phyloP scores from a whole-genome alignment of 2,797 vertebrate genomes.

The Emys orbicularis region DNA sequence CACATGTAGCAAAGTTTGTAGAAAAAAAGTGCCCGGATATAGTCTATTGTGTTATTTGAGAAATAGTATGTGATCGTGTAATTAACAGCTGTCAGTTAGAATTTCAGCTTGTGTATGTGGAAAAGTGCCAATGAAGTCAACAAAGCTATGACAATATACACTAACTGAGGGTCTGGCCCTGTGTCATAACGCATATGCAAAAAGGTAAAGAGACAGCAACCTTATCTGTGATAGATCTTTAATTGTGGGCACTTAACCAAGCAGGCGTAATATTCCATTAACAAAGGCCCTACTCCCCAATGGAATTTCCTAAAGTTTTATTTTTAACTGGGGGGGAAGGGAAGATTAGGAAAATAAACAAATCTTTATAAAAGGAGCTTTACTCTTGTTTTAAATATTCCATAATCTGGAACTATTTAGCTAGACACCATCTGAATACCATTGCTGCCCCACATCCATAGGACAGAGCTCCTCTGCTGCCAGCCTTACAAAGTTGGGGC shows the following conservation, averaged over 20 bases:
- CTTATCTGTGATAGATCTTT: not conserved
- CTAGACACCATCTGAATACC: not conserved
- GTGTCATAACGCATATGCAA: not conserved
- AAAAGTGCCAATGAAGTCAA: not conserved
- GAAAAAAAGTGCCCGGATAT: not conserved
- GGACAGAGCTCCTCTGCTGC: not conserved
- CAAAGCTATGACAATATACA: not conserved
- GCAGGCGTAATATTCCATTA: not conserved
- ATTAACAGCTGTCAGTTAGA: not conserved
- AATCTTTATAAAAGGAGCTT: not conserved
- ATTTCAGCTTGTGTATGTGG: not conserved
- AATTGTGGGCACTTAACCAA: not conserved
- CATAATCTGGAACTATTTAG: not conserved
- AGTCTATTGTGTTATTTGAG: fast-evolving
- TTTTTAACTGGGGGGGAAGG: not conserved
- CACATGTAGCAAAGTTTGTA: not conserved
- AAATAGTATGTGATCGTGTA: not conserved
- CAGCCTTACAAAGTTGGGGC: not conserved
- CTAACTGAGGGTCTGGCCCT: not conserved
- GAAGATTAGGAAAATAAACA: not conserved
- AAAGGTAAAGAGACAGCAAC: not conserved
- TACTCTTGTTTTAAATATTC: not conserved
- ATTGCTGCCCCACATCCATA: not conserved
- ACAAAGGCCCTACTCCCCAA: not conserved
- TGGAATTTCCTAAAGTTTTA: not conserved